Conservation (phyloP, 2,888 invertebrate genomes). For the Drosophila koepferae region DNA sequence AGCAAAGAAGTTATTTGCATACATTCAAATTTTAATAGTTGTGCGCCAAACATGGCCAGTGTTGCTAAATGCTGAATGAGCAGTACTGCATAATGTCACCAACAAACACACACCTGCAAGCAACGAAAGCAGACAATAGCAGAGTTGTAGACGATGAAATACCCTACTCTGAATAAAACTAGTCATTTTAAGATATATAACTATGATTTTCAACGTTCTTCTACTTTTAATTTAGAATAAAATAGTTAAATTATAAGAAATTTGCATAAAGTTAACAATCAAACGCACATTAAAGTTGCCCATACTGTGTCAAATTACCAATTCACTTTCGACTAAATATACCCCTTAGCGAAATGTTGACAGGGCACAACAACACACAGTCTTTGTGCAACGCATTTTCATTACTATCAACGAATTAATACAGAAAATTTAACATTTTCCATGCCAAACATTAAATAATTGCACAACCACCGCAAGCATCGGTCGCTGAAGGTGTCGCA, state of each 20-base stretch:
- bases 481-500: constrained; percentile 25
- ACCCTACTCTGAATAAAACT: constrained; percentile 7
- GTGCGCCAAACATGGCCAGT: constrained; percentile 32
- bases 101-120: constrained; percentile 51
- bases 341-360: constrained; percentile 20
- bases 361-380: constrained; percentile 44
- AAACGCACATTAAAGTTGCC: no score
- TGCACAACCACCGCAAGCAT: constrained; percentile 27
- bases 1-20: background rate
- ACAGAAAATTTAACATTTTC: constrained; percentile 42
- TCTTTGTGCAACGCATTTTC: constrained; percentile 65
- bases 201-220: background rate
- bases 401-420: constrained; percentile 45
- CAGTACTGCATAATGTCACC: constrained; percentile 38
- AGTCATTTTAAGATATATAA: background rate
- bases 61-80: constrained; percentile 11
- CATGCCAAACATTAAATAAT: constrained; percentile 49
- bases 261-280: no score
- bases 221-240: background rate
- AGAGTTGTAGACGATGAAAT: background rate
- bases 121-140: background rate
- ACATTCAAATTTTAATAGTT: constrained; percentile 2
- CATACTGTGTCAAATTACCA: background rate
- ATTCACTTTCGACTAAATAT: background rate
- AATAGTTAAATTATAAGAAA: no score